These are phyloP conservation scores for Aphelenchoides bicaudatus DNA, from an alignment of 2,888 invertebrate genomes.

Conservation along the genomic window DNA sequence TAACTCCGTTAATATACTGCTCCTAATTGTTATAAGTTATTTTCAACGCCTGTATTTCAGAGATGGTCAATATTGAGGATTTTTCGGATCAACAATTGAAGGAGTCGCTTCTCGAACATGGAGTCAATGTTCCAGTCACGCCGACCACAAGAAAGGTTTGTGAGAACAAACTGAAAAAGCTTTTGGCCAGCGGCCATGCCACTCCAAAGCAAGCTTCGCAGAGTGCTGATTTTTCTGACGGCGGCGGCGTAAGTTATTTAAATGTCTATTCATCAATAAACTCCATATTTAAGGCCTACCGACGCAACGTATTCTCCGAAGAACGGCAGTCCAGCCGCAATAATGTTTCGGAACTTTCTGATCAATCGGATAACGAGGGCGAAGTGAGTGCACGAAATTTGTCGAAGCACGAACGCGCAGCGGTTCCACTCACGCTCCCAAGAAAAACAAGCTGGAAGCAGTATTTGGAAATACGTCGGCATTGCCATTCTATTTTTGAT, in stretches of 20 bases:
- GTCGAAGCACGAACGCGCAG: neutral
- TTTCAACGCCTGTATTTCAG: neutral
- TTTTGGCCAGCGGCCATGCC: neutral
- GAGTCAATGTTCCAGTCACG: neutral
- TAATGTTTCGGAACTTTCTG: neutral
- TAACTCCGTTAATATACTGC: no score
- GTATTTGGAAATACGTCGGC: slow-evolving; percentile 10
- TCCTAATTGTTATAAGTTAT: no score
- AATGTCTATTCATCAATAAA: neutral
- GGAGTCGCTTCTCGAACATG: neutral
- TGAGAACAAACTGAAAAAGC: neutral
- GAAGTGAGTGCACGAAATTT: neutral
- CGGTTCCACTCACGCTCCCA: neutral
- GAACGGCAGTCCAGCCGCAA: neutral
- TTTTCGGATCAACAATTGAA: neutral
- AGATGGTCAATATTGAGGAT: neutral
- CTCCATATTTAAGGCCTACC: neutral
- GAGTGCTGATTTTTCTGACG: neutral
- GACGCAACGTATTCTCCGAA: neutral
- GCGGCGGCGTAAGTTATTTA: neutral
- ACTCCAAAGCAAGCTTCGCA: neutral
- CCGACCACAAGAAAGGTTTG: neutral
- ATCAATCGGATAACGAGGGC: slow-evolving; percentile 1
- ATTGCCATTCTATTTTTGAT: neutral
- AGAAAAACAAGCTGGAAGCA: neutral